These are phyloP conservation scores for Alectoris magna DNA, from an alignment of 2,797 vertebrate species.

Conservation along the genomic window DNA sequence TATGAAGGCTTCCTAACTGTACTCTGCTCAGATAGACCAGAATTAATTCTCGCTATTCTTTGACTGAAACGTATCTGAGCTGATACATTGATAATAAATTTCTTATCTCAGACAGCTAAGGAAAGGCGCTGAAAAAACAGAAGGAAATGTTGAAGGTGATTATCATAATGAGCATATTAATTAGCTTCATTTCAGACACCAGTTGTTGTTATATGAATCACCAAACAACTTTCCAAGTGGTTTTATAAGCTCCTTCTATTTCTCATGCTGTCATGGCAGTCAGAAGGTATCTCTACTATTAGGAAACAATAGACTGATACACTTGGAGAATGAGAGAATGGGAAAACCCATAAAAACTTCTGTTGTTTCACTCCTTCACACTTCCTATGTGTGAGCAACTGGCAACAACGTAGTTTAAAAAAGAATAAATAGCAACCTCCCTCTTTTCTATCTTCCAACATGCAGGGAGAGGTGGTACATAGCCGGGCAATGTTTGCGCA, in stretches of 20 bases:
- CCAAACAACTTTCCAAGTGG: neutral
- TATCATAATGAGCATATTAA: constrained; percentile 63
- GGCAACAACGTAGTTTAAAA: accelerated
- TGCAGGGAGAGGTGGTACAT: accelerated
- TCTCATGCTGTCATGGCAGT: neutral
- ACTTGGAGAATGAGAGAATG: neutral
- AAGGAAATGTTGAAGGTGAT: constrained; percentile 47
- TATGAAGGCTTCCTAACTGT: constrained; percentile 47
- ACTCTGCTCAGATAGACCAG: constrained; percentile 9
- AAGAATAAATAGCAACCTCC: neutral
- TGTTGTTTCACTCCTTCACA: neutral
- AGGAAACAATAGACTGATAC: neutral
- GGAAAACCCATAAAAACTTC: neutral
- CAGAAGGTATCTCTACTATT: neutral
- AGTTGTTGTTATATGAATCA: neutral
- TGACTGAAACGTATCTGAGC: constrained; percentile 36
- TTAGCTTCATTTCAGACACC: constrained; percentile 40
- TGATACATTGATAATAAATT: constrained; percentile 56
- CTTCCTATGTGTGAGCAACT: neutral
- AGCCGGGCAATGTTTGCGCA: accelerated
- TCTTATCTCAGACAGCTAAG: constrained; percentile 38
- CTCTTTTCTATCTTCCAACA: neutral
- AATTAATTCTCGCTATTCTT: constrained; percentile 60
- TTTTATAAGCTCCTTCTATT: neutral
- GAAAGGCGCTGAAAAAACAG: constrained; percentile 19